Evolutionary conservation across 2,113 vertebrate genomes (phyloP).

Genomic region (Rousettus leschenaultii): DNA sequence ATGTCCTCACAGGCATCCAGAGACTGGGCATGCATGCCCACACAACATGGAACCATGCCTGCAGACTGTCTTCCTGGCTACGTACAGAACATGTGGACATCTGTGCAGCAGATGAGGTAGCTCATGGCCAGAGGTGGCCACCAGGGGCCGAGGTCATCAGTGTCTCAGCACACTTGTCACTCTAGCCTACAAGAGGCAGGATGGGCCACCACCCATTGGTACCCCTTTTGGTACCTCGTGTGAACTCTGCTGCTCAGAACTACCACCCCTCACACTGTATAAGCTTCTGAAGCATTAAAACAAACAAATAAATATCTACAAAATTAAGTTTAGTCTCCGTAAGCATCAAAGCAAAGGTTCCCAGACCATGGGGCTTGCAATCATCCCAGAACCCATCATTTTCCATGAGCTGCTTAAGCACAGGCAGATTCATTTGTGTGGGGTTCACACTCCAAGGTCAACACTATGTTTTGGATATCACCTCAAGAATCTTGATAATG

Average conservation of each 20-base stretch:
- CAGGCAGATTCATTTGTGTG: background rate
- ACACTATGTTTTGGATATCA: background rate
- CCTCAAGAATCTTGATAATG: background rate
- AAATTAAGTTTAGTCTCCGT: background rate
- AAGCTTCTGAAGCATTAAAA: background rate
- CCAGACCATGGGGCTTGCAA: background rate
- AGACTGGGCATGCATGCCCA: background rate
- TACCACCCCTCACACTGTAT: background rate
- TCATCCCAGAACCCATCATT: background rate
- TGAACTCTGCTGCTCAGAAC: background rate
- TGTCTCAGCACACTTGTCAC: background rate
- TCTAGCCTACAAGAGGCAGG: background rate
- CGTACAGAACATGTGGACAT: background rate
- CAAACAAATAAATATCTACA: background rate
- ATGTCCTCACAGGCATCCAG: background rate
- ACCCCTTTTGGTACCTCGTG: background rate
- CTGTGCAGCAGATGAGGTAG: background rate
- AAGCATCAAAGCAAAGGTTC: background rate
- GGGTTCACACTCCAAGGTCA: background rate
- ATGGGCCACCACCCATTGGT: background rate
- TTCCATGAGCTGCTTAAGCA: background rate
- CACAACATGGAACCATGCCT: accelerated
- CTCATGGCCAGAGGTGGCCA: background rate
- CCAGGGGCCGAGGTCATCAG: background rate
- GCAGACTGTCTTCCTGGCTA: background rate